Conservation (phyloP, 1,140 invertebrate species). For the Penaeus chinensis region DNA sequence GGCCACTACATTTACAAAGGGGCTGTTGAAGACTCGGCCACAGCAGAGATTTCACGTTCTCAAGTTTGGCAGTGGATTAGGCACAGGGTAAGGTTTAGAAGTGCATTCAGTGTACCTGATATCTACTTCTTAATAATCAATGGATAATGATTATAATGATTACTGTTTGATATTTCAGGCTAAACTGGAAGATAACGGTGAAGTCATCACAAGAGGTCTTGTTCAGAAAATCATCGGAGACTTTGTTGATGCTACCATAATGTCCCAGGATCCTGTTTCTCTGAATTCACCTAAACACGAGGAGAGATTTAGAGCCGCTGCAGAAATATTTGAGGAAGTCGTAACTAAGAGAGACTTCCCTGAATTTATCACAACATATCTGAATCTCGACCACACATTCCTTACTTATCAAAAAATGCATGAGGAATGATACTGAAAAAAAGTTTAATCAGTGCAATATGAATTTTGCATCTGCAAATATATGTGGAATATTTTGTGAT, state of each 20-base stretch:
- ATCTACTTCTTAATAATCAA: not conserved
- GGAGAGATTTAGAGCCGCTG: conserved; percentile 19
- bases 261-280: not conserved
- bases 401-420: conserved; percentile 20
- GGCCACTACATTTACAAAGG: conserved; percentile 78
- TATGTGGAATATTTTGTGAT: too few relatives aligned
- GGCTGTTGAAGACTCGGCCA: conserved; percentile 79
- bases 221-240: conserved; percentile 42
- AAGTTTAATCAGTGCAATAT: too few relatives aligned
- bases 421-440: not conserved
- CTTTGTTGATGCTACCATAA: not conserved
- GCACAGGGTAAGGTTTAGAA: conserved; percentile 71
- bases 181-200: conserved; percentile 32
- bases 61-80: conserved; percentile 82
- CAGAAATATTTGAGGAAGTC: conserved; percentile 51
- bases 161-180: not conserved
- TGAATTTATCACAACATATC: conserved; percentile 51
- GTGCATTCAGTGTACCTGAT: not conserved
- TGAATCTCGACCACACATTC: conserved; percentile 55
- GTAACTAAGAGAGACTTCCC: conserved; percentile 54
- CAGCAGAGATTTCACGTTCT: conserved; percentile 79
- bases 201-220: conserved; percentile 38
- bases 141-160: not conserved
- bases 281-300: not conserved
- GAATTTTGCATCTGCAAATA: too few relatives aligned